phyloP scores from a whole-genome alignment of 2,113 vertebrate species.

The Aegithalos caudatus region DNA sequence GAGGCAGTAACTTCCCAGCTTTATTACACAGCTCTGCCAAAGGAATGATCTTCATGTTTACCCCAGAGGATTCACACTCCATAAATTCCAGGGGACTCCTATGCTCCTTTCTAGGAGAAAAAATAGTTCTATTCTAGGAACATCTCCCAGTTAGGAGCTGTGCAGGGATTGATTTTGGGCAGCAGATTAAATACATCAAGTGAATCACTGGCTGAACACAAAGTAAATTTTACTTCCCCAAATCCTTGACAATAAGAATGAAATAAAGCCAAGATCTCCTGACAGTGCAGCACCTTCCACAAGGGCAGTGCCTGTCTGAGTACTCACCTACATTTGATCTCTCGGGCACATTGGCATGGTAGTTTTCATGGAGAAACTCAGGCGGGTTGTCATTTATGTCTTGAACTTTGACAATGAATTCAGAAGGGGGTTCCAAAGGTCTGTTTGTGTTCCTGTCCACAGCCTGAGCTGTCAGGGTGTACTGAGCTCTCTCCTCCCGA shows the following conservation, averaged over 20 bases:
- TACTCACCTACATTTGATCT: constrained; percentile 97
- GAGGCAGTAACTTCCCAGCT: background rate
- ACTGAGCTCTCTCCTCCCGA: constrained; percentile 95
- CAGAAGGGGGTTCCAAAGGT: constrained; percentile 92
- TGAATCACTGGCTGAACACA: background rate
- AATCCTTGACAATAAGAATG: background rate
- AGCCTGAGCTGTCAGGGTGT: constrained; percentile 94
- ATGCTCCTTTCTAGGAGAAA: background rate
- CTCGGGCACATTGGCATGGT: constrained; percentile 94
- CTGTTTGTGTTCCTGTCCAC: constrained; percentile 92
- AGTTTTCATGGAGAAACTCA: constrained; percentile 92
- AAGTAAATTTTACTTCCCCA: background rate
- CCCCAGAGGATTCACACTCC: background rate
- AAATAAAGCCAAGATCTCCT: background rate
- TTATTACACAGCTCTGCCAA: background rate
- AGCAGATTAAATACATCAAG: background rate
- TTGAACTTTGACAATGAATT: constrained; percentile 99
- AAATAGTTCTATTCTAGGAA: background rate
- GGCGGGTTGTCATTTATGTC: constrained; percentile 99
- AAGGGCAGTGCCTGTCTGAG: background rate
- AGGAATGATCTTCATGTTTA: background rate
- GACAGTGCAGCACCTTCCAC: background rate
- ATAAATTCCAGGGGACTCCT: background rate
- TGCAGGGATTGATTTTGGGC: background rate
- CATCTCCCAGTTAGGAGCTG: background rate